Conservation (phyloP, 2,113 vertebrate genomes). For the Perca flavescens region DNA sequence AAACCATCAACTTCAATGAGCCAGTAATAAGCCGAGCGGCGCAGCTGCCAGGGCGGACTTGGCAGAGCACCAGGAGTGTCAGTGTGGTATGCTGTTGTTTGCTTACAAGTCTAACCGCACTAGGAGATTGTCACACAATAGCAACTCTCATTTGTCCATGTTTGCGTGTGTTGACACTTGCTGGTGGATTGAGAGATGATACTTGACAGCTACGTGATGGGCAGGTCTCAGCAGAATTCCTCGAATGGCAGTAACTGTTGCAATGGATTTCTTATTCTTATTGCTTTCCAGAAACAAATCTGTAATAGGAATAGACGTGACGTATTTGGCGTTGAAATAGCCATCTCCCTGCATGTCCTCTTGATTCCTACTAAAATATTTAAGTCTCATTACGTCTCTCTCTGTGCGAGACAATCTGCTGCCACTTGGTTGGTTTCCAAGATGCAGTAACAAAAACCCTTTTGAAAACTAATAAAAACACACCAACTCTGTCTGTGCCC, state of each 20-base stretch:
- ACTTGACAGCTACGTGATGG: constrained; percentile 50
- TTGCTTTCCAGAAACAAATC: constrained; percentile 6
- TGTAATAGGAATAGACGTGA: not conserved
- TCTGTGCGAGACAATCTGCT: not conserved
- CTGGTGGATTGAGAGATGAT: constrained; percentile 55
- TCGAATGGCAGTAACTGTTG: constrained; percentile 27
- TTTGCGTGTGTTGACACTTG: constrained; percentile 59
- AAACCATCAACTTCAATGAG: constrained; percentile 41
- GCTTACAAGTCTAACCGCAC: constrained; percentile 63
- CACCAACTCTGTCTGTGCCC: constrained; percentile 23
- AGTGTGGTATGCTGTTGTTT: constrained; percentile 76
- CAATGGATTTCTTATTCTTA: not conserved
- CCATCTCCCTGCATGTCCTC: not conserved
- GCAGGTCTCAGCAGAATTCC: constrained; percentile 67
- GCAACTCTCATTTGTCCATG: constrained; percentile 60
- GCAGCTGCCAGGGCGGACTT: constrained; percentile 51
- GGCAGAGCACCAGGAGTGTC: constrained; percentile 69
- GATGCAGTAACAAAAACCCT: constrained; percentile 39
- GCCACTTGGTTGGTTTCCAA: constrained; percentile 15
- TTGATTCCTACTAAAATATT: not conserved
- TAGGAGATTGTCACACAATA: constrained; percentile 71
- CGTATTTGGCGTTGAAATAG: not conserved
- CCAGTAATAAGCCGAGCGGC: constrained; percentile 28
- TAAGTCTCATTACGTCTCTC: not conserved
- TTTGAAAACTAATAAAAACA: constrained; percentile 64